These are phyloP conservation scores for Paratilapia polleni DNA, from an alignment of 2,113 vertebrate genomes.

Conservation along the genomic window DNA sequence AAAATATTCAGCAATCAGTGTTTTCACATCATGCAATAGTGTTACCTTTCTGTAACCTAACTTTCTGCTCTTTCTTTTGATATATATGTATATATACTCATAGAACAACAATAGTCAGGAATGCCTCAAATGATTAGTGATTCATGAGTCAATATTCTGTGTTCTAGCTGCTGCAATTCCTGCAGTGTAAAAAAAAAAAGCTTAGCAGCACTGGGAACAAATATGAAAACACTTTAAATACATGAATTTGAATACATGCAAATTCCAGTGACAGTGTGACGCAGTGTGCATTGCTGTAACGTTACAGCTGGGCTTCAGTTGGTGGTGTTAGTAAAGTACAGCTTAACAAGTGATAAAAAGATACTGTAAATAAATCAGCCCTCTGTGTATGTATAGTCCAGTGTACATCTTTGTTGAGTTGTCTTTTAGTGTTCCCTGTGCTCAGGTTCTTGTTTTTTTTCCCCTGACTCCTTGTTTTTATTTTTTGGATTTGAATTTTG, in stretches of 20 bases:
- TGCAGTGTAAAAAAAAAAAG: background rate
- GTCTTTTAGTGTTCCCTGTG: background rate
- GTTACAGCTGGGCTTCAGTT: too few species aligned
- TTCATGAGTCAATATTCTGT: background rate
- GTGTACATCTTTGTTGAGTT: background rate
- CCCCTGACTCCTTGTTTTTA: background rate
- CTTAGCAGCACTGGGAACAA: background rate
- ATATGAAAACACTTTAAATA: background rate
- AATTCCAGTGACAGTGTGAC: background rate
- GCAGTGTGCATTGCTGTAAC: background rate
- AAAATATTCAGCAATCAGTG: too few species aligned
- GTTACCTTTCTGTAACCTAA: too few species aligned
- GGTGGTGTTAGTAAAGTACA: too few species aligned
- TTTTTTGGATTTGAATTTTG: too few species aligned
- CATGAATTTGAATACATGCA: background rate
- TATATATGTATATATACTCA: too few species aligned
- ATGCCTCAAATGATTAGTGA: too few species aligned
- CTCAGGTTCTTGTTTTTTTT: background rate
- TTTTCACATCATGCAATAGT: too few species aligned
- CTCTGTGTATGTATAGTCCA: background rate
- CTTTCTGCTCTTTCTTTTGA: too few species aligned
- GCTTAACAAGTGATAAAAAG: too few species aligned
- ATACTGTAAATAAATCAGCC: background rate
- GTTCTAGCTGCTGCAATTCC: background rate
- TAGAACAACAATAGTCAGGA: too few species aligned